Percentiles rank a stretch among this genome's conserved stretches.
Conservation (phyloP, 2,888 invertebrate species). For the Acanthosepion esculentum region DNA sequence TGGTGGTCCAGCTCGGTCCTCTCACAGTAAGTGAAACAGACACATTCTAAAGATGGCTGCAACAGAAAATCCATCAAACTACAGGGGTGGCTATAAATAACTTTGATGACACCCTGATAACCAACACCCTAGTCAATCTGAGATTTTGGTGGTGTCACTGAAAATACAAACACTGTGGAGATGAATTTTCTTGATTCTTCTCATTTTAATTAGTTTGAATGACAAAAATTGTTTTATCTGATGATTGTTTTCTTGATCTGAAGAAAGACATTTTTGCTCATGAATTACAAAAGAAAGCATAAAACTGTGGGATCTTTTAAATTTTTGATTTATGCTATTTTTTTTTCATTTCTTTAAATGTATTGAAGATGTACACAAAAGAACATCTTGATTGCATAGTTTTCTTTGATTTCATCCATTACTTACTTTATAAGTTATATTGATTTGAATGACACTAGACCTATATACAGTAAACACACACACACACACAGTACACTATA, state of each 20-base stretch:
- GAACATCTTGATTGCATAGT: neutral
- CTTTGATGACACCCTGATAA: too few species aligned
- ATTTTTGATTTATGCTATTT: neutral
- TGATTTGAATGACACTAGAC: neutral
- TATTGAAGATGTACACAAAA: neutral
- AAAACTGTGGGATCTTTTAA: neutral
- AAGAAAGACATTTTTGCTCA: neutral
- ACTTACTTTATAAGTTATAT: neutral
- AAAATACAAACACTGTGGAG: neutral
- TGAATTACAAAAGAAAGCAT: neutral
- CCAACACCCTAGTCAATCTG: too few species aligned
- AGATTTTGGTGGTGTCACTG: too few species aligned
- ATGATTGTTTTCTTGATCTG: neutral
- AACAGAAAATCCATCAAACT: too few species aligned
- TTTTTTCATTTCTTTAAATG: neutral
- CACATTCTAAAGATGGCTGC: too few species aligned
- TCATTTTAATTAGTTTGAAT: too few species aligned
- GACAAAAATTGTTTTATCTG: neutral
- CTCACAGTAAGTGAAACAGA: too few species aligned
- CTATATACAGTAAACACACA: too few species aligned
- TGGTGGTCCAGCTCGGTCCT: too few species aligned
- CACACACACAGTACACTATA: neutral
- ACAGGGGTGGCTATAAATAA: too few species aligned
- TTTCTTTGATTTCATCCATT: neutral
- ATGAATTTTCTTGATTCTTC: neutral